A percentile compares a stretch with the other conserved stretches of the same genome.
phyloP scores from a whole-genome alignment of 2,888 invertebrate genomes.

The Amphipyra berbera region DNA sequence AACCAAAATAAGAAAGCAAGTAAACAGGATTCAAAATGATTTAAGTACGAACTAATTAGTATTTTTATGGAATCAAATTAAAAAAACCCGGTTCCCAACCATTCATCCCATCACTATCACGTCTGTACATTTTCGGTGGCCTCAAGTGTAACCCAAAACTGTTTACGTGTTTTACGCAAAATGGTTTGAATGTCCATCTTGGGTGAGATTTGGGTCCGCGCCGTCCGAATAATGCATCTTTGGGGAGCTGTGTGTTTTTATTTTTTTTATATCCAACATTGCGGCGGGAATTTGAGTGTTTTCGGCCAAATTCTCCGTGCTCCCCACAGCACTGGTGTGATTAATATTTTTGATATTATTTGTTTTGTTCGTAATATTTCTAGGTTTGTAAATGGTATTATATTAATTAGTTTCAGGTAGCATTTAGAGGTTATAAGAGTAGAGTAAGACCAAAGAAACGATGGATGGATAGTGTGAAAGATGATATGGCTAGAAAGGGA shows the following conservation, averaged over 20 bases:
- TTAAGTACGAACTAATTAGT: too few species aligned
- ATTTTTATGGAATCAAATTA: too few species aligned
- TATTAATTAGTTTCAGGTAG: too few species aligned
- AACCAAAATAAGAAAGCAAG: too few species aligned
- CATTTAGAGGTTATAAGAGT: too few species aligned
- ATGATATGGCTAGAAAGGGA: too few species aligned
- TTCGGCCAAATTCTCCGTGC: conserved; percentile 9
- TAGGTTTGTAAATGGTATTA: background rate
- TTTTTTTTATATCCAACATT: conserved; percentile 44
- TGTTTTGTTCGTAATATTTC: conserved; percentile 7
- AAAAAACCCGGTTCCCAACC: conserved; percentile 5
- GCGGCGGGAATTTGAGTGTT: conserved; percentile 32
- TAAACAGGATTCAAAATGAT: too few species aligned
- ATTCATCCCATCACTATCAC: conserved; percentile 4
- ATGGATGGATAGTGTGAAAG: too few species aligned
- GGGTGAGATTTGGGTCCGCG: conserved; percentile 69
- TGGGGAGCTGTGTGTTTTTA: conserved; percentile 58
- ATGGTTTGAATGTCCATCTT: conserved; percentile 74
- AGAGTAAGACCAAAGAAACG: too few species aligned
- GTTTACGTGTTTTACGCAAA: conserved; percentile 77
- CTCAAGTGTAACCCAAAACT: conserved; percentile 65
- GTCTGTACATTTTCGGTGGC: conserved; percentile 44
- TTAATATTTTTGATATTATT: conserved; percentile 9
- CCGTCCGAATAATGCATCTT: conserved; percentile 68
- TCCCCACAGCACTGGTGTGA: background rate